Percentiles rank a stretch among this genome's conserved stretches.
These are phyloP conservation scores for Hypena proboscidalis DNA, from an alignment of 2,888 invertebrate genomes.

Conservation along the genomic window DNA sequence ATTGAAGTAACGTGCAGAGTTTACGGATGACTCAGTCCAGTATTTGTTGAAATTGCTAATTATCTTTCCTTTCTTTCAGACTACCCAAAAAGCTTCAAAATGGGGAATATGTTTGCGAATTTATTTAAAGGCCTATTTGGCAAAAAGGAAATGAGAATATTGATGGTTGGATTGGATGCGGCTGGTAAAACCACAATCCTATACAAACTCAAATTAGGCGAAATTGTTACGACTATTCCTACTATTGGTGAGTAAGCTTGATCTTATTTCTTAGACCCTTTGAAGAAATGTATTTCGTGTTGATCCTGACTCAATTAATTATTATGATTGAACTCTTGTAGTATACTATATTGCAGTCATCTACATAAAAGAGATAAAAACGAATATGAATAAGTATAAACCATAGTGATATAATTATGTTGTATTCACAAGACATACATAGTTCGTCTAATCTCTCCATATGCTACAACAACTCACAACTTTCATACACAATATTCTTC, in stretches of 20 bases:
- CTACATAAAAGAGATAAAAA: too few relatives aligned
- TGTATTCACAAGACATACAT: too few relatives aligned
- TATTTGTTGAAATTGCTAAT: conserved; percentile 51
- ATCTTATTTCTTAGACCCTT: too few relatives aligned
- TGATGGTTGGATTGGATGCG: conserved; percentile 99
- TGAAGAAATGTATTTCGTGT: too few relatives aligned
- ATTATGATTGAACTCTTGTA: too few relatives aligned
- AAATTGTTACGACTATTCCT: conserved; percentile 99
- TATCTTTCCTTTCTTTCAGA: conserved; percentile 75
- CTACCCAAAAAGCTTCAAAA: conserved; percentile 86
- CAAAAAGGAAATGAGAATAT: conserved; percentile 99
- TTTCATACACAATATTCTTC: too few relatives aligned
- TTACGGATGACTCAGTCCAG: conserved; percentile 78
- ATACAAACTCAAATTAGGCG: conserved; percentile 99
- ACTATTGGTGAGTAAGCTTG: conserved; percentile 94
- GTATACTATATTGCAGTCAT: too few relatives aligned
- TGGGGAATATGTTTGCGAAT: conserved; percentile 99
- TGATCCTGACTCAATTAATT: too few relatives aligned
- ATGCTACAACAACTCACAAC: too few relatives aligned
- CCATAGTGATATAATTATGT: too few relatives aligned
- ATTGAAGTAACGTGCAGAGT: conserved; percentile 74
- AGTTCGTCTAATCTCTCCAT: too few relatives aligned
- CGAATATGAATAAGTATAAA: too few relatives aligned
- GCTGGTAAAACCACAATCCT: conserved; percentile 99
- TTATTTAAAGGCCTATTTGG: conserved; percentile 99